Percentiles rank a stretch among this genome's conserved stretches.
phyloP scores from a whole-genome alignment of 2,797 vertebrate genomes.

The Epinephelus awoara region DNA sequence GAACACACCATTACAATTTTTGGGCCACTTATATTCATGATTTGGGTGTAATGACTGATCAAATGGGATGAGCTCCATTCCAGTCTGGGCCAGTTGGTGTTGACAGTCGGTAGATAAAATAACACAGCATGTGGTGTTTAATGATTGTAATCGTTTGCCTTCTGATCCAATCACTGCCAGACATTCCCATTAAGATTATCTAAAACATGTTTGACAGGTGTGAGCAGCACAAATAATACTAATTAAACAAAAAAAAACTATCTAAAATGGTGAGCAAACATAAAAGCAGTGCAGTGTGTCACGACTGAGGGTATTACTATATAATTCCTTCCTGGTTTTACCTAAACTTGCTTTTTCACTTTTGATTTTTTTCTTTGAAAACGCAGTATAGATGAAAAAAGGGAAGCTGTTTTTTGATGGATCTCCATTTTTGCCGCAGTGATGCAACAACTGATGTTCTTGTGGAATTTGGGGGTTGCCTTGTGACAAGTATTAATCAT shows the following conservation, averaged over 20 bases:
- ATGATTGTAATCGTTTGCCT: slow-evolving; percentile 60
- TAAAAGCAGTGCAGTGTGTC: slow-evolving; percentile 29
- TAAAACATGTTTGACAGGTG: slow-evolving; percentile 63
- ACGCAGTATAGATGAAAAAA: not conserved
- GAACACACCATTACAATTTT: slow-evolving; percentile 24
- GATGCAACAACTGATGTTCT: not conserved
- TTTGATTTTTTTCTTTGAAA: slow-evolving; percentile 2
- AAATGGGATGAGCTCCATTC: slow-evolving; percentile 47
- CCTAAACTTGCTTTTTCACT: not conserved
- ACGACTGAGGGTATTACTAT: slow-evolving; percentile 12
- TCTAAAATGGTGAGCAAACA: slow-evolving; percentile 22
- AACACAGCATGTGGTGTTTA: slow-evolving; percentile 66
- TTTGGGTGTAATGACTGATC: slow-evolving; percentile 43
- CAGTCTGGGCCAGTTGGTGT: slow-evolving; percentile 60
- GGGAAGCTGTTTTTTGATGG: not conserved
- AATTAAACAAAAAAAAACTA: slow-evolving; percentile 31
- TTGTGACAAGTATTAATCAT: not conserved
- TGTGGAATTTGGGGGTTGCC: slow-evolving; percentile 1
- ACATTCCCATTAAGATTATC: slow-evolving; percentile 54
- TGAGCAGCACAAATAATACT: slow-evolving; percentile 47
- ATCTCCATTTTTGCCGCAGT: slow-evolving; percentile 10
- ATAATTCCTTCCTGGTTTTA: not conserved
- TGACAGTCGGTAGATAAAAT: slow-evolving; percentile 68
- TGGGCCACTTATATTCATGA: slow-evolving; percentile 39
- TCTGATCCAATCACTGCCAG: slow-evolving; percentile 62